Base-by-base conservation (phyloP, 2,888 invertebrate genomes). In the Volucella zonaria region DNA sequence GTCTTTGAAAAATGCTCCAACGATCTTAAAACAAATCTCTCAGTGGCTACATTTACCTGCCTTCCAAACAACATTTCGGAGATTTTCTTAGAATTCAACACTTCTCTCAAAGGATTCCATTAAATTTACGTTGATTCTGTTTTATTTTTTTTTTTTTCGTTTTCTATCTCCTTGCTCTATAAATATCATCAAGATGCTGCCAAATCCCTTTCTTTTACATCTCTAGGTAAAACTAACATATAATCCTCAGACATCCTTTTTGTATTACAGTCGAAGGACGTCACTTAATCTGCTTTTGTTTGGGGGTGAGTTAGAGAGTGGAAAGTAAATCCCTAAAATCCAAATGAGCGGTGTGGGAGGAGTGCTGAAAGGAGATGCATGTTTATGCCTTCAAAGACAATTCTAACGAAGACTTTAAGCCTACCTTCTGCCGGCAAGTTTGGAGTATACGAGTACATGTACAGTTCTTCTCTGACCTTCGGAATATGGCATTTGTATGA, bases 401-500 rank as follows among this genome's bases (percentile, higher is more conserved):
- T 42, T 49, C 68, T 45, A 78, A 56, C 40, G 23, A 58, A 70
- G 76, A 47, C 56, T 59, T 15, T 51, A 56, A 71, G 59, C 66
- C 79, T 54, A 75, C 14, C 49, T n/a, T 45, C 15, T 45, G 38
- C 40, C 47, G 43, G 58, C 51, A 51, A 54, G 15, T 62, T 68
- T n/a, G 6, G 31, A 6, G 6, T 31, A 31, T 6, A 31, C 31
- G 4, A 31, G 6, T 31, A 31, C 31, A 31, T 62, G 15, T 62
- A 38, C 73, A 61, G 56, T 78, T 61, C 6, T 4, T 49, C 56
- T 54, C 40, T 80, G 83, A 70, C 79, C 79, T 68, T 52, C 59
- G 54, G 66, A 80, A 66, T 49, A 71, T 76, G 74, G 75, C 56
- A 71, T 75, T 76, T 62, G 80, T 79, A 83, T 83, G 85, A 81